Conservation (phyloP, 2,113 vertebrate species). For the Chaetodon trifascialis region DNA sequence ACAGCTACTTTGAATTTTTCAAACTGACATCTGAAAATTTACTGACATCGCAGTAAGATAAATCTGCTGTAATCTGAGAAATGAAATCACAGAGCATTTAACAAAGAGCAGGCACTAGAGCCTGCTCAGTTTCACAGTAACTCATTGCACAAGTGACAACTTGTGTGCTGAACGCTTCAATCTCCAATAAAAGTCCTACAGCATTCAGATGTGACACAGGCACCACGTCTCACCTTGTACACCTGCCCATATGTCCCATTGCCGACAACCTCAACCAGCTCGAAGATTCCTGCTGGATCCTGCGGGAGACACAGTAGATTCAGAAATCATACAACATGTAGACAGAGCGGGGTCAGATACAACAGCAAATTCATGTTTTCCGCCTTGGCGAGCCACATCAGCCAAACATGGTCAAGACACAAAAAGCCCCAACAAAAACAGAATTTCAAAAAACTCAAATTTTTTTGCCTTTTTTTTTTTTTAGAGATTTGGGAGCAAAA, state of each 20-base stretch:
- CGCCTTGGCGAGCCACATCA: not conserved
- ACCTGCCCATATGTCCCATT: constrained; percentile 88
- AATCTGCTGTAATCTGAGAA: constrained; percentile 23
- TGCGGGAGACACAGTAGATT: constrained; percentile 51
- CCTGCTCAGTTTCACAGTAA: not conserved
- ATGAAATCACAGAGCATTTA: constrained; percentile 11
- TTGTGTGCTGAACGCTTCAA: not conserved
- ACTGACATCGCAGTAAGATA: constrained; percentile 11
- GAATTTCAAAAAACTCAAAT: not conserved
- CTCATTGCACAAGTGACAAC: not conserved
- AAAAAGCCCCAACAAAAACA: not conserved
- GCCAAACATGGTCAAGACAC: not conserved
- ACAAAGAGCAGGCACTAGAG: not conserved
- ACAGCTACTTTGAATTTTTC: constrained; percentile 11
- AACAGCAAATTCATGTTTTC: not conserved
- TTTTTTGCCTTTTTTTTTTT: not conserved
- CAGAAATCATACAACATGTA: not conserved
- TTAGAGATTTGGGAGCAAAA: not conserved
- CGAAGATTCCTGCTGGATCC: constrained; percentile 94
- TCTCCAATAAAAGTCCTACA: not conserved
- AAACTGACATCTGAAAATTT: constrained; percentile 11
- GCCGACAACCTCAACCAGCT: constrained; percentile 91
- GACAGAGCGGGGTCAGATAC: not conserved
- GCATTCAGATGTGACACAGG: not conserved
- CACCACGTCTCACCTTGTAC: constrained; percentile 90